Conservation (phyloP, 1,140 invertebrate species). For the Lepidurus apus region DNA sequence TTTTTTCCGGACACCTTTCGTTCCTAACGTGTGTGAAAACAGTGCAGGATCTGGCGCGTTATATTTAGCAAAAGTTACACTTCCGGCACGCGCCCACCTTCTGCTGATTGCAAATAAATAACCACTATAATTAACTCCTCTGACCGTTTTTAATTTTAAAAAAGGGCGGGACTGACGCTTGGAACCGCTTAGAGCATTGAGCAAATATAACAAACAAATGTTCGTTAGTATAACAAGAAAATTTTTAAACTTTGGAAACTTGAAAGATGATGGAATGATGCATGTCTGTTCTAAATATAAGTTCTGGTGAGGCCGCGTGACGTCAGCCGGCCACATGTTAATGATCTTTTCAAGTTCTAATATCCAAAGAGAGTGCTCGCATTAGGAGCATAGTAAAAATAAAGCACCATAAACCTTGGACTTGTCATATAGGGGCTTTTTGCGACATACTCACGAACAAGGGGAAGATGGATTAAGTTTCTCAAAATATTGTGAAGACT, state of each 20-base stretch:
- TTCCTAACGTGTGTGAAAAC: conserved; percentile 6
- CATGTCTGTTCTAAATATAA: background rate
- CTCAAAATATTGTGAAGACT: background rate
- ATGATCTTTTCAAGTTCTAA: background rate
- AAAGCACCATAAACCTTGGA: background rate
- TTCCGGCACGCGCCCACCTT: conserved; percentile 16
- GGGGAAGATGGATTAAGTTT: background rate
- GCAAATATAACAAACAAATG: too few relatives aligned
- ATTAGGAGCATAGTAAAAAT: background rate
- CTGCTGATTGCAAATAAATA: conserved; percentile 11
- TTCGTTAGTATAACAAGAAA: too few relatives aligned
- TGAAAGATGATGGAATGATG: conserved; percentile 11
- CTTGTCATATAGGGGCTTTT: background rate
- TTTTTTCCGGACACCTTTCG: background rate
- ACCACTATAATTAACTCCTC: background rate
- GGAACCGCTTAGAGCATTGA: too few relatives aligned
- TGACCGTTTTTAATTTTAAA: background rate
- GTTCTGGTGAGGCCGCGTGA: background rate
- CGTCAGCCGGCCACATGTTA: background rate
- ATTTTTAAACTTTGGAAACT: background rate
- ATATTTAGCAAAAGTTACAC: background rate
- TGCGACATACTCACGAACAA: background rate
- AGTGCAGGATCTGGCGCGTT: background rate
- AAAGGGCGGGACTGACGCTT: too few relatives aligned
- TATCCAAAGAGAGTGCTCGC: background rate